phyloP scores from a whole-genome alignment of 92 coral and sea anemone species.

The Blastomussa wellsi region DNA sequence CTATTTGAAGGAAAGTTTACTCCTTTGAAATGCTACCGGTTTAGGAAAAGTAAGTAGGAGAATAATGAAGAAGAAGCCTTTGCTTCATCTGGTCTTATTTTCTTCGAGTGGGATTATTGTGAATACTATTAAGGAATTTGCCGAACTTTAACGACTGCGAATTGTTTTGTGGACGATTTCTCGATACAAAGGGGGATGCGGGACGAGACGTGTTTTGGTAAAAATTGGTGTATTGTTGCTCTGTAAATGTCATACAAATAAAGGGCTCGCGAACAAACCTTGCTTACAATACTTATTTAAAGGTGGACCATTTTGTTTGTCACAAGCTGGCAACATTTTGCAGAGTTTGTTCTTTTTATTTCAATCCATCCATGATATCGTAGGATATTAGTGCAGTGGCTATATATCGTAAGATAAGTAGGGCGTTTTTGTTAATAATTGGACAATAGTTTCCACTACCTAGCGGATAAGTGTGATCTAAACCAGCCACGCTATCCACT shows the following conservation, averaged over 20 bases:
- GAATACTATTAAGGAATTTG: neutral
- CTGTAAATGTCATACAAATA: neutral
- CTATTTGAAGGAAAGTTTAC: neutral
- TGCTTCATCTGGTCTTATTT: too few species aligned
- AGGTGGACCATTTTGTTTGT: neutral
- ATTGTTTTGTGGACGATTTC: neutral
- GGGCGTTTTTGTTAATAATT: too few species aligned
- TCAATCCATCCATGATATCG: neutral
- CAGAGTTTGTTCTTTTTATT: neutral
- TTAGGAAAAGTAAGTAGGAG: neutral
- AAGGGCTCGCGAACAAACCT: neutral
- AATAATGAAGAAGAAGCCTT: too few species aligned
- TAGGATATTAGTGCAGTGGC: neutral
- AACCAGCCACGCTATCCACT: too few species aligned
- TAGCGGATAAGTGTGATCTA: too few species aligned
- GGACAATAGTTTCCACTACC: neutral
- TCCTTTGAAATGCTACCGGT: neutral
- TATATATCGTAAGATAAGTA: neutral
- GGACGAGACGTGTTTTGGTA: neutral
- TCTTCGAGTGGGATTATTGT: neutral
- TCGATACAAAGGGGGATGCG: too few species aligned
- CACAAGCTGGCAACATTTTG: neutral
- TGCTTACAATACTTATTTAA: neutral
- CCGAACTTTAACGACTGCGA: too few species aligned
- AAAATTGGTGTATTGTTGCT: neutral